These are phyloP conservation scores for Cheilosia soror DNA, from an alignment of 2,888 invertebrate genomes.

Conservation along the genomic window DNA sequence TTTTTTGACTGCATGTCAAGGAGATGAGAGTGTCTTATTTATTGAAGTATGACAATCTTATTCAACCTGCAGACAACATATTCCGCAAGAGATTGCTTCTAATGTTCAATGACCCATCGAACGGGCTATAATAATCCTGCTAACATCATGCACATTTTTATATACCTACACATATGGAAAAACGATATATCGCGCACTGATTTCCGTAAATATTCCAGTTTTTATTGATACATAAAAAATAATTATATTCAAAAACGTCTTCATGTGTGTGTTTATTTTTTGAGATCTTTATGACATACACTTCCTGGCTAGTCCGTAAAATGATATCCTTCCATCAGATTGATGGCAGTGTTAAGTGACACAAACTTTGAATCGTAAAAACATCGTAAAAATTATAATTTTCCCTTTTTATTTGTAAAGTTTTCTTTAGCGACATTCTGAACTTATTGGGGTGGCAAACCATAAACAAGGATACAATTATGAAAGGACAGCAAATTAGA, in stretches of 20 bases:
- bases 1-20: no score
- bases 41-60: not conserved
- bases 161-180: not conserved
- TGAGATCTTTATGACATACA: not conserved
- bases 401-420: not conserved
- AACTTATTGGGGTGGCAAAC: slow-evolving; percentile 27
- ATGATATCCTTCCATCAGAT: not conserved
- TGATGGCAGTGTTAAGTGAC: slow-evolving; percentile 21
- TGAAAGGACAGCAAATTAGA: not conserved
- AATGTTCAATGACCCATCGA: not conserved
- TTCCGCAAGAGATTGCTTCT: not conserved
- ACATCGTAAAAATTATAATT: slow-evolving; percentile 10
- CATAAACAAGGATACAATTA: not conserved
- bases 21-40: not conserved
- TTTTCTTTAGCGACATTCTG: not conserved
- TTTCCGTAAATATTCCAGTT: not conserved
- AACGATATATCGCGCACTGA: not conserved
- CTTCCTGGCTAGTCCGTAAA: not conserved
- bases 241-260: not conserved
- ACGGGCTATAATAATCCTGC: not conserved
- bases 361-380: slow-evolving; percentile 30
- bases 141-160: not conserved
- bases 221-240: not conserved
- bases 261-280: not conserved
- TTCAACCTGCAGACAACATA: not conserved